Evolutionary conservation across 1,140 invertebrate species (phyloP), one percentile per base, ranked within the genome.

Genomic region (Drosophila malerkotliana): DNA sequence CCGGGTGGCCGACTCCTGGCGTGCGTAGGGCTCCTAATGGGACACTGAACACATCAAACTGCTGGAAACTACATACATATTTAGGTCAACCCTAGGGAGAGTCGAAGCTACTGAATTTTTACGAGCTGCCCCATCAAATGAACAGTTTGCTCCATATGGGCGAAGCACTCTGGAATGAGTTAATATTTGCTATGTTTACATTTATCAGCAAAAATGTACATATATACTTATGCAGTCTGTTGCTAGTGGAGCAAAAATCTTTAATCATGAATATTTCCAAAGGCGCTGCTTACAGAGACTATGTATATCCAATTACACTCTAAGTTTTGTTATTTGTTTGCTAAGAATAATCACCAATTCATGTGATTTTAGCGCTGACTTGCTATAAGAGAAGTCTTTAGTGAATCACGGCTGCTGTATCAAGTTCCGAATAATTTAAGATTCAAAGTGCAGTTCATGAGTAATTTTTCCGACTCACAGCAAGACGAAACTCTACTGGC

Each of bases 351-450:
- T 45, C 18, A 45, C 34, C 51, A 7, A n/a, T 51, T n/a, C 67
- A 37, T 62, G 71, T 72, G 49, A 64, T 56, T 53, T 14, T 47
- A 44, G 26, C 7, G 54, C 14, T 44, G n/a, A 56, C 34, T 34
- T 21, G 24, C 39, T 15, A 18, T 32, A 47, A 45, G 41, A 48
- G 47, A 53, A 55, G 34, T 69, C 21, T 39, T 21, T 8, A 58
- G 63, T 85, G 82, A 85, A 60, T 85, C 81, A 85, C 24, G 4
- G 34, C 34, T 51, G 8, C 32, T 10, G 32, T 28, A 58, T 52
- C 53, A 9, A 57, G 60, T 57, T 60, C 15, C 39, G 14, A 45
- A 49, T 26, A 44, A 30, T 39, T 47, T 8, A 32, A 24, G n/a
- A 18, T 53, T 21, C n/a, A 32, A 48, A 67, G 26, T 21, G 15